phyloP scores from a whole-genome alignment of 1,140 invertebrate genomes.

The Cydia fagiglandana region DNA sequence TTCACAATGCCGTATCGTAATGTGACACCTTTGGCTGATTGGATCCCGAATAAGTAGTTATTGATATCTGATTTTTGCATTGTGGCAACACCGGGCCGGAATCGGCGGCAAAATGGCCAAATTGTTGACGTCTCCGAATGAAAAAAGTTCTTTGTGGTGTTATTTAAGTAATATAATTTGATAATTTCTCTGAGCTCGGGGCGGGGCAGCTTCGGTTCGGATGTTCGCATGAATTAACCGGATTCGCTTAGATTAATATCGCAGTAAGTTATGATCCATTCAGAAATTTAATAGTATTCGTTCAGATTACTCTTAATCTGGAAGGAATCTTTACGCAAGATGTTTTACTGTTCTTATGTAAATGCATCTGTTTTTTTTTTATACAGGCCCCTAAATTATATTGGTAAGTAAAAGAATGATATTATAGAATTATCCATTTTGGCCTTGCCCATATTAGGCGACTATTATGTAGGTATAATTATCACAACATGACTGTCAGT shows the following conservation, averaged over 20 bases:
- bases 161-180: constrained; percentile 53
- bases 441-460: no score
- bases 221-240: constrained; percentile 51
- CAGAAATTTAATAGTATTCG: constrained; percentile 20
- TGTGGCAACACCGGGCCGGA: constrained; percentile 50
- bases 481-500: no score
- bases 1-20: constrained; percentile 64
- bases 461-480: no score
- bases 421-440: background rate
- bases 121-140: constrained; percentile 70
- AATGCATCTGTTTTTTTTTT: background rate
- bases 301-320: background rate
- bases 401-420: no score
- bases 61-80: constrained; percentile 67
- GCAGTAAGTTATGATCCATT: constrained; percentile 23
- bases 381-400: background rate
- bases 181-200: constrained; percentile 49
- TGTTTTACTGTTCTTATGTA: constrained; percentile 10
- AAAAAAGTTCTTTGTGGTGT: constrained; percentile 41
- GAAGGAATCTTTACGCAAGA: constrained; percentile 10
- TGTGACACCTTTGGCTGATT: constrained; percentile 73
- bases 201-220: constrained; percentile 44
- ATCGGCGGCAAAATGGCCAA: constrained; percentile 67
- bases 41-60: constrained; percentile 63
- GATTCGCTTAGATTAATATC: constrained; percentile 35